phyloP scores from a whole-genome alignment of 2,113 vertebrate genomes.

The Monarcha castaneiventris region DNA sequence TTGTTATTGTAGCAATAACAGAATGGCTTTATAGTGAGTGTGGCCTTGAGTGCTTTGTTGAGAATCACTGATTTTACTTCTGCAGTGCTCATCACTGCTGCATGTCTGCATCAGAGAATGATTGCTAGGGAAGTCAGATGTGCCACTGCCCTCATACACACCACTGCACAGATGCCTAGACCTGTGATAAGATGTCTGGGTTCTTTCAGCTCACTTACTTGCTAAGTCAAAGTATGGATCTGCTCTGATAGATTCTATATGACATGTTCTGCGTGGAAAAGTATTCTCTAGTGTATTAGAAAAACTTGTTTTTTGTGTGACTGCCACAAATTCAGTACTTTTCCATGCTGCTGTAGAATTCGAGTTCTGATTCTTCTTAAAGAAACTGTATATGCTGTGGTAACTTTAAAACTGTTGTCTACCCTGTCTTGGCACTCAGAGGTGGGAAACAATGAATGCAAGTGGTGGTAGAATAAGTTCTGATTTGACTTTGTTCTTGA shows the following conservation, averaged over 20 bases:
- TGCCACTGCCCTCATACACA: not conserved
- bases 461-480: not conserved
- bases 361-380: not conserved
- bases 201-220: not conserved
- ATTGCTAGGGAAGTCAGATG: not conserved
- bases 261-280: not conserved
- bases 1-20: not conserved
- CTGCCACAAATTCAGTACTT: not conserved
- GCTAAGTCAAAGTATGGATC: not conserved
- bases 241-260: not conserved
- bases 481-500: not conserved
- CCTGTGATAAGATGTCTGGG: not conserved
- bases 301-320: not conserved
- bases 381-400: not conserved
- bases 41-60: not conserved
- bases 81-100: not conserved
- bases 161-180: not conserved
- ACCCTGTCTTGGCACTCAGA: not conserved
- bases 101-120: not conserved
- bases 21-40: not conserved
- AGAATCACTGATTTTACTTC: not conserved
- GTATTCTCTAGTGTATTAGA: not conserved
- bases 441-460: not conserved
- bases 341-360: not conserved
- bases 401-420: not conserved